Percentiles rank a stretch among this genome's conserved stretches.
Evolutionary conservation across 2,888 invertebrate genomes (phyloP).

Genomic region (Biston stratarius): DNA sequence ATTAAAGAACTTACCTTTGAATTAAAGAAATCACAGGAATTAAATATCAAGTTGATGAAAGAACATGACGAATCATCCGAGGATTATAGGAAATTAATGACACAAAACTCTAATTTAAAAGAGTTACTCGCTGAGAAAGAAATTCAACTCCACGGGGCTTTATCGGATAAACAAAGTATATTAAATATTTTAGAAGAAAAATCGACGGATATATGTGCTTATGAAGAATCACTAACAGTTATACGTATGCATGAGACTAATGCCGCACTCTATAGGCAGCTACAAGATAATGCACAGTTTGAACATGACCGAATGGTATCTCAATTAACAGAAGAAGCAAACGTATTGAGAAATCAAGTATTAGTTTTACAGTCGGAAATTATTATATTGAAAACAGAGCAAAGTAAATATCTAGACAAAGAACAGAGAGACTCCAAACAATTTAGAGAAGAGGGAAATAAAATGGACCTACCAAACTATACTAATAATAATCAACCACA

Average conservation of each 20-base stretch:
- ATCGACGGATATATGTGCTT: not conserved
- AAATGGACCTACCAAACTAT: not conserved
- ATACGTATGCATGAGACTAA: constrained; percentile 2
- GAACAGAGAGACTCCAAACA: too few species aligned
- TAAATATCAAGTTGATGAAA: not conserved
- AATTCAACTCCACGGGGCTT: not conserved
- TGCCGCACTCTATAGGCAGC: not conserved
- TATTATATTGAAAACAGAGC: not conserved
- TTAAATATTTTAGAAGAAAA: not conserved
- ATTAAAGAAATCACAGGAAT: not conserved
- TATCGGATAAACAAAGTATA: not conserved
- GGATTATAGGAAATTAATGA: not conserved
- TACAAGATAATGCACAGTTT: not conserved
- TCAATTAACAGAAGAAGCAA: not conserved
- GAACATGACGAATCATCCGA: constrained; percentile 2
- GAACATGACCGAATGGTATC: not conserved
- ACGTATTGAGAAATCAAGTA: not conserved
- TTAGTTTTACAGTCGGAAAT: not conserved
- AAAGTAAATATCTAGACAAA: too few species aligned
- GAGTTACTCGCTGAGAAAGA: not conserved
- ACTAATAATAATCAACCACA: not conserved
- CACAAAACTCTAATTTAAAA: constrained; percentile 1
- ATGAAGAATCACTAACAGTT: constrained; percentile 4
- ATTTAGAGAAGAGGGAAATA: too few species aligned
- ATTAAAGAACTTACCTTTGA: not conserved